Base-by-base conservation (phyloP, 1,140 invertebrate genomes). In the Drosophila orosa region DNA sequence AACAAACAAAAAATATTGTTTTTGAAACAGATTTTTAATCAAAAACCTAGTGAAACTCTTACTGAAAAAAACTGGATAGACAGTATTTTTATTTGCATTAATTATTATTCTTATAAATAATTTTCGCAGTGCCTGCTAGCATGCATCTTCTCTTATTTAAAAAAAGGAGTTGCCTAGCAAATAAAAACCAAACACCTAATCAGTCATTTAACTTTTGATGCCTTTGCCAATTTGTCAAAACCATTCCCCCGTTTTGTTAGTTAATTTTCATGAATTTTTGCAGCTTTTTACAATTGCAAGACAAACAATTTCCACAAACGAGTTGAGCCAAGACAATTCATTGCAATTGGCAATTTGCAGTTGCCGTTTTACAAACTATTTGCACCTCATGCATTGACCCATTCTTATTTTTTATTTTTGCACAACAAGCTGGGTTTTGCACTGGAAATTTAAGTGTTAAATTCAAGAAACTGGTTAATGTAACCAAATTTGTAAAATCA, bases 301-400 rank as follows among this genome's bases (percentile, higher is more conserved):
- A 42, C 40, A 33, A 76, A 48, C 56, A 81, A 55, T 47, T 19
- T 1, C 50, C 44, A 19, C 37, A n/a, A 29, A 54, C 9, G n/a
- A 17, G 35, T 29, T 17, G 22, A 45, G 44, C 44, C 62, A 37
- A 58, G 60, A 31, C 25, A 54, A 66, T 48, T 40, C 39, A 69
- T 39, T 65, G 50, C 10, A 17, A 42, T 52, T 69, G 48, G 40
- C 60, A 78, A 73, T 86, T 86, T 69, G 33, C 68, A 63, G 47
- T 48, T 31, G 42, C 60, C 77, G 58, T 59, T 58, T 42, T 24
- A 24, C 37, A 74, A 65, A 39, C 24, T 82, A 60, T 87, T 85
- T 82, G 74, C 82, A 82, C 52, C 55, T 82, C 55, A 86, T 60
- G 40, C 82, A 71, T 56, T 86, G 82, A 84, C 82, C 80, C 42